Conservation (phyloP, 1,140 invertebrate genomes). For the Papilio glaucus region DNA sequence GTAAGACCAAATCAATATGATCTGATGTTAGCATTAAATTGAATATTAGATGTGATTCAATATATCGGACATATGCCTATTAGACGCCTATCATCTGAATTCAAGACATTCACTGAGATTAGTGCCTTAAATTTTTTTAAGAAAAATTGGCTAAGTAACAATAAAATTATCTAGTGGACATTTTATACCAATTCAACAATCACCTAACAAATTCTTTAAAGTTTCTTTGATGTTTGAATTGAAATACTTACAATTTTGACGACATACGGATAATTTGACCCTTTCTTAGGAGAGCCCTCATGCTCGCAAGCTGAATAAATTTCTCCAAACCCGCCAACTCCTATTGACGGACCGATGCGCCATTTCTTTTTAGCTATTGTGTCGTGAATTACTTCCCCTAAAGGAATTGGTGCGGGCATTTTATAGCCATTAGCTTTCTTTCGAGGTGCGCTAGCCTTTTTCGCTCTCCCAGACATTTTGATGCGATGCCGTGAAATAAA, state of each 20-base stretch:
- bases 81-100: no score
- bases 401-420: conserved; percentile 89
- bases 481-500: conserved; percentile 33
- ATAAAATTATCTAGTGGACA: no score
- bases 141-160: no score
- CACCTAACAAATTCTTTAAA: no score
- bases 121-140: no score
- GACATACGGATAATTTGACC: conserved; percentile 86
- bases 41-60: no score
- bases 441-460: conserved; percentile 82
- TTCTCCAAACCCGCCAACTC: conserved; percentile 96
- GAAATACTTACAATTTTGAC: conserved; percentile 89
- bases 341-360: conserved; percentile 94
- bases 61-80: no score
- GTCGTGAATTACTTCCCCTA: conserved; percentile 91
- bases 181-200: no score
- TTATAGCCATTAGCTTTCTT: conserved; percentile 87
- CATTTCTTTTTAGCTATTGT: conserved; percentile 88
- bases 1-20: no score
- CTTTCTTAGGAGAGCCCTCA: conserved; percentile 78
- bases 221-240: no score
- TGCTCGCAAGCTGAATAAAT: conserved; percentile 91
- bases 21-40: no score
- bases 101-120: no score
- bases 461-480: conserved; percentile 67